A percentile compares a stretch with the other conserved stretches of the same genome.
phyloP scores from a whole-genome alignment of 2,113 vertebrate genomes.

The Pogonocichla stellata region DNA sequence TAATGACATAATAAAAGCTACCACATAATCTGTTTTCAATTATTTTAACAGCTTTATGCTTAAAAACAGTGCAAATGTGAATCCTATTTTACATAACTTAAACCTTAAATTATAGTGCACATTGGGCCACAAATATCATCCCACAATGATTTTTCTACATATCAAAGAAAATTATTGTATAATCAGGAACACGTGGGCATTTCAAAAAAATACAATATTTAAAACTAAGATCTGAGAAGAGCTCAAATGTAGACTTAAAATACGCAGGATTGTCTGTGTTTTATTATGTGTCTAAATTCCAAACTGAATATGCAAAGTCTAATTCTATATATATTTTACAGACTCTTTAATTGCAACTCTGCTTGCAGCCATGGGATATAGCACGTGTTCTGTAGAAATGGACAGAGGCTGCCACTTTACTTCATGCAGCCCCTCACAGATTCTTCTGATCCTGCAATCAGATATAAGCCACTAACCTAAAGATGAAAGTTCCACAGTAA shows the following conservation, averaged over 20 bases:
- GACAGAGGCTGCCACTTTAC: neutral
- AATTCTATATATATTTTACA: neutral
- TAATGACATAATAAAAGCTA: neutral
- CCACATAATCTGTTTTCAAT: neutral
- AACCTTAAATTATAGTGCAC: neutral
- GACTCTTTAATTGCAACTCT: neutral
- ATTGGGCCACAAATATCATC: neutral
- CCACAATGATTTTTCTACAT: neutral
- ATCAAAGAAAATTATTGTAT: neutral
- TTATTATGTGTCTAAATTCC: neutral
- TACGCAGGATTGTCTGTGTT: neutral
- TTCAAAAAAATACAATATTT: neutral
- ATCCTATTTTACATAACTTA: neutral
- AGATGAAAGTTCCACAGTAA: neutral
- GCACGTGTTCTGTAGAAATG: neutral
- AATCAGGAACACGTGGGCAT: neutral
- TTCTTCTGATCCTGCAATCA: neutral
- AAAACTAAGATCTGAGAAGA: neutral
- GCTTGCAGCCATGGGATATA: neutral
- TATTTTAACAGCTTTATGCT: neutral
- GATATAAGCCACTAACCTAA: neutral
- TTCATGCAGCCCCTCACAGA: neutral
- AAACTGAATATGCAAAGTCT: neutral
- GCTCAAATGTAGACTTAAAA: neutral
- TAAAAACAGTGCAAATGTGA: neutral